These are phyloP conservation scores for Drosophila tristis DNA, from an alignment of 1,140 invertebrate genomes.

Conservation along the genomic window DNA sequence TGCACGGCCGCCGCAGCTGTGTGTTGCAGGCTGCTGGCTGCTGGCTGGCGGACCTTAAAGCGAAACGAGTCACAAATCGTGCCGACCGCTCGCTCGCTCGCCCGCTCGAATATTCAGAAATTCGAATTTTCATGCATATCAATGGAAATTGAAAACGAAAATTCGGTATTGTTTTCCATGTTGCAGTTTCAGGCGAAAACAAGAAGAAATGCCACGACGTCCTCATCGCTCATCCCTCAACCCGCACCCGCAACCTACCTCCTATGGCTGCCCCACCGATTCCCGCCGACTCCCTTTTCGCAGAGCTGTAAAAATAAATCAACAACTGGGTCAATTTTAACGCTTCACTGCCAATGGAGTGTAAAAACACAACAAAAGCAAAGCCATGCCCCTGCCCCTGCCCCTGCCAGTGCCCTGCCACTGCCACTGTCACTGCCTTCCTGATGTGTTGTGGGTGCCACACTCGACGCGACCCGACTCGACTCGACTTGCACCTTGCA, in stretches of 20 bases:
- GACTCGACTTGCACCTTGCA: slow-evolving; percentile 7
- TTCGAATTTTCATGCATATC: slow-evolving; percentile 37
- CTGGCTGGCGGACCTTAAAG: too few species aligned
- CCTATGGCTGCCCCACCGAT: too few species aligned
- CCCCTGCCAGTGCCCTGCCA: slow-evolving; percentile 28
- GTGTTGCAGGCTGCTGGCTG: too few species aligned
- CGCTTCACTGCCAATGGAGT: slow-evolving; percentile 70
- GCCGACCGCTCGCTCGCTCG: slow-evolving; percentile 12
- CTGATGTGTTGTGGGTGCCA: slow-evolving; percentile 25
- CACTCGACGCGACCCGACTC: slow-evolving; percentile 10
- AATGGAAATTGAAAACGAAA: slow-evolving; percentile 33
- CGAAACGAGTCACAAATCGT: slow-evolving; percentile 19
- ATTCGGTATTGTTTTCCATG: slow-evolving; percentile 29
- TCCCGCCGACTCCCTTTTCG: not conserved
- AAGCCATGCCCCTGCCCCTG: slow-evolving; percentile 4
- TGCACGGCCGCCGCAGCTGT: slow-evolving; percentile 19
- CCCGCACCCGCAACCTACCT: too few species aligned
- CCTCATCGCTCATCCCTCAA: not conserved
- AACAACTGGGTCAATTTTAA: slow-evolving; percentile 75
- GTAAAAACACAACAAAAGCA: slow-evolving; percentile 39
- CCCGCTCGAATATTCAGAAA: slow-evolving; percentile 10
- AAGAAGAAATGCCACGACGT: slow-evolving; percentile 17
- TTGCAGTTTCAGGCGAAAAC: not conserved
- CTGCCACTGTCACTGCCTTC: slow-evolving; percentile 34
- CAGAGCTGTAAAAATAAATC: slow-evolving; percentile 62